phyloP scores from a whole-genome alignment of 2,888 invertebrate genomes.

The Fragum whitleyi region DNA sequence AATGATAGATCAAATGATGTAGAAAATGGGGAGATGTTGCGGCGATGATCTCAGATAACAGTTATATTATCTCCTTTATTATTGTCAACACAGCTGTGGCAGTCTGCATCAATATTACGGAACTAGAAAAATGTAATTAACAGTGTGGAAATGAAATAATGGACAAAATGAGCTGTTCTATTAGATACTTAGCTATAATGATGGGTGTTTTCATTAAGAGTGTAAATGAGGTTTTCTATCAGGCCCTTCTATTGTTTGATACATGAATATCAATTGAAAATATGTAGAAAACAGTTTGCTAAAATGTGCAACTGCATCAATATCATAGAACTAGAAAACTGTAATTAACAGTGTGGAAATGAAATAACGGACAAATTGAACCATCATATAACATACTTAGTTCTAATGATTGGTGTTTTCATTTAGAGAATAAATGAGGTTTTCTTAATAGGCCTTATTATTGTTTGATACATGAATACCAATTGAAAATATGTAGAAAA shows the following conservation, averaged over 20 bases:
- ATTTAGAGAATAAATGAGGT: conserved; percentile 11
- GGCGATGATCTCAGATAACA: background rate
- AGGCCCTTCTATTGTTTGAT: too few species aligned
- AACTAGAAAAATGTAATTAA: background rate
- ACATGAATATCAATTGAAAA: too few species aligned
- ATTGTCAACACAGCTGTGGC: background rate
- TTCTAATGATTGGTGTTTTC: background rate
- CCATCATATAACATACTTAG: background rate
- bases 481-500: too few species aligned
- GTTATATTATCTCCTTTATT: background rate
- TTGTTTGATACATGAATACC: too few species aligned
- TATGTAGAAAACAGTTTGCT: too few species aligned
- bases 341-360: background rate
- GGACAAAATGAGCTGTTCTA: background rate
- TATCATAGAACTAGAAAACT: background rate
- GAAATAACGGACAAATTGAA: background rate
- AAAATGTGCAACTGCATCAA: too few species aligned
- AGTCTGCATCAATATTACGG: background rate
- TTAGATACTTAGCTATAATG: background rate
- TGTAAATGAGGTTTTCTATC: conserved; percentile 1
- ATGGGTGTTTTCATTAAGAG: background rate
- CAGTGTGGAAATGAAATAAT: background rate
- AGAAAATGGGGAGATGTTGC: background rate
- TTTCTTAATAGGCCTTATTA: background rate
- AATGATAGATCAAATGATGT: background rate